These are phyloP conservation scores for Gallinago nigripennis DNA, from an alignment of 2,797 vertebrate genomes.

Conservation along the genomic window DNA sequence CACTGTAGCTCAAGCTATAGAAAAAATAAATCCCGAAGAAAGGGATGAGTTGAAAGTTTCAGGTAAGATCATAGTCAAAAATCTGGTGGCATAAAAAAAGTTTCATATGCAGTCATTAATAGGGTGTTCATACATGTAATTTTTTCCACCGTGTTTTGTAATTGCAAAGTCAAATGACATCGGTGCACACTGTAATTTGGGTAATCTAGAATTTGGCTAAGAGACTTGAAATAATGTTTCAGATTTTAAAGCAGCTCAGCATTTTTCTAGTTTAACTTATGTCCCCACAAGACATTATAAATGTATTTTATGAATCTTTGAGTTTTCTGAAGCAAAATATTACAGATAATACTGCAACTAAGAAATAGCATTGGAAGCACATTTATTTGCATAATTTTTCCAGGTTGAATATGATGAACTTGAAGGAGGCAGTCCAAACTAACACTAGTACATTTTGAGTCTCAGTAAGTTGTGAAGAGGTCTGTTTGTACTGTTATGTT, in stretches of 20 bases:
- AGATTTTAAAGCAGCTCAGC: neutral
- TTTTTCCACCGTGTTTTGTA: neutral
- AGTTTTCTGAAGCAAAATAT: neutral
- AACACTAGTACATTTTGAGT: slow-evolving; percentile 21
- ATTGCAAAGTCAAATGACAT: neutral
- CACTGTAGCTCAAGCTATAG: slow-evolving; percentile 84
- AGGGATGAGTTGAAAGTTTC: slow-evolving; percentile 96
- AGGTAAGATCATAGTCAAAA: slow-evolving; percentile 74
- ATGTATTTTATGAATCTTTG: neutral
- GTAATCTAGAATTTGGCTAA: neutral
- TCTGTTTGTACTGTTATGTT: neutral
- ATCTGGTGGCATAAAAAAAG: neutral
- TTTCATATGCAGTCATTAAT: neutral
- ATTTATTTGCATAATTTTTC: slow-evolving; percentile 26
- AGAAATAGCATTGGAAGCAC: slow-evolving; percentile 27
- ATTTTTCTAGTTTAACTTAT: neutral
- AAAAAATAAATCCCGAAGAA: slow-evolving; percentile 93
- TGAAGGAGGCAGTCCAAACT: slow-evolving; percentile 39
- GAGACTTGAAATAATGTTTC: neutral
- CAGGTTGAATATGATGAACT: slow-evolving; percentile 29
- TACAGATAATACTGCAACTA: neutral
- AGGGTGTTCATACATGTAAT: neutral
- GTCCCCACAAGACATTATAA: neutral
- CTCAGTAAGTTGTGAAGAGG: slow-evolving; percentile 33
- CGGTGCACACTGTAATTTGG: neutral